Base-by-base conservation (phyloP, 2,113 vertebrate genomes). In the Tiliqua scincoides region DNA sequence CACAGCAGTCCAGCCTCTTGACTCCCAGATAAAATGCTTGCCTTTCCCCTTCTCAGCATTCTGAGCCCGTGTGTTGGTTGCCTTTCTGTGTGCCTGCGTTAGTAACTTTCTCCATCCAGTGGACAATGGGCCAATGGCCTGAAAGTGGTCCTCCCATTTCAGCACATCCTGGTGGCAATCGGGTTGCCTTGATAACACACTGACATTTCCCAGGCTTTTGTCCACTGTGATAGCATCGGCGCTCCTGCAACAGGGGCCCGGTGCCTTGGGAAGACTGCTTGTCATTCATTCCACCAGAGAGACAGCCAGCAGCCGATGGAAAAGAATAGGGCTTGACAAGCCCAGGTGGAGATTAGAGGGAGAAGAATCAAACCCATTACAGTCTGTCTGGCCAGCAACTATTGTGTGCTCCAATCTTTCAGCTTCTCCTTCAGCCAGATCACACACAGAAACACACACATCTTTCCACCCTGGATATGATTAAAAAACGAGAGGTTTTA, bases 131-230 rank as follows among this genome's bases (percentile, higher is more conserved):
- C 65, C 68, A 14, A 20, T 35, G 40, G 54, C 30, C 48, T 32
- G 80, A 52, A 12, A 71, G 37, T 11, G 57, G 40, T 10, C 68
- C 77, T 74, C 85, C 77, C 43, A 2, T 63, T 48, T 52, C 6
- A 30, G 10, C 35, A 0, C 40, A 78, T 78, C 65, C 81, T 21
- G 35, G 80, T 12, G 37, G 37, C 30, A 30, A 70, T 84, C 32
- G 43, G 80, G 57, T n/a, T 20, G 68, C 35, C 27, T 37, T 35
- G 88, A 87, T 84, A 87, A 63, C 18, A 27, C n/a, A 1, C n/a
- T 89, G 88, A 89, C 88, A 87, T 86, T 87, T 89, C 88, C 43
- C 68, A 3, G 48, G 74, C 72, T 30, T 82, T 87, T 83, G 88
- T 89, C 75, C 11, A 20, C 23, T 4, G 8, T 5, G 88, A 84